phyloP scores from a whole-genome alignment of 2,797 vertebrate species.

The Megaceryle alcyon region DNA sequence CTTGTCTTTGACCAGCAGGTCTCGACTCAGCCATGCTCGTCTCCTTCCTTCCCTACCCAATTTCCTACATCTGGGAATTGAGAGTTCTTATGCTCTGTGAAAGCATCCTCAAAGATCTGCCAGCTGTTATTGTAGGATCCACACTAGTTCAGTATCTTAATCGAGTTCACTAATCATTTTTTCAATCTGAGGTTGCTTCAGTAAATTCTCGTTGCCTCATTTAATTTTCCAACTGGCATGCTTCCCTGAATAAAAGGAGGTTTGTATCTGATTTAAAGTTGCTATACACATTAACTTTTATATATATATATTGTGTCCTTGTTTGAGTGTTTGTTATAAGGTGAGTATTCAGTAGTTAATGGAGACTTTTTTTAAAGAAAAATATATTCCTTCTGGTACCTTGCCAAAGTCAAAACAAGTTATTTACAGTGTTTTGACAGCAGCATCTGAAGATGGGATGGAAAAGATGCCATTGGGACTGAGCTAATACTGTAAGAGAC shows the following conservation, averaged over 20 bases:
- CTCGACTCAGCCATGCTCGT: too few species aligned
- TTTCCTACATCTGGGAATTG: too few species aligned
- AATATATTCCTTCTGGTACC: background rate
- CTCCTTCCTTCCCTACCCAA: too few species aligned
- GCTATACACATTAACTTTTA: fast-evolving
- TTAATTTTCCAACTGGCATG: background rate
- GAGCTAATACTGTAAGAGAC: constrained; percentile 55
- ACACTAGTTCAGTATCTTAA: background rate
- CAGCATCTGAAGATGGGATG: background rate
- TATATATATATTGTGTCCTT: fast-evolving
- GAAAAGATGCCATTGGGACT: constrained; percentile 61
- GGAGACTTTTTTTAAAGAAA: background rate
- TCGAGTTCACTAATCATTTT: background rate
- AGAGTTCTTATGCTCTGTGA: too few species aligned
- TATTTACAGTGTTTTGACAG: constrained; percentile 72
- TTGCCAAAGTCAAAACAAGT: constrained; percentile 42
- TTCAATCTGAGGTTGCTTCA: background rate
- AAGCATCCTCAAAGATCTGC: too few species aligned
- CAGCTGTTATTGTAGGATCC: background rate
- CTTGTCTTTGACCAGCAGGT: too few species aligned
- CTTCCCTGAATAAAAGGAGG: background rate
- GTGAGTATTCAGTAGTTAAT: background rate
- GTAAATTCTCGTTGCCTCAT: background rate
- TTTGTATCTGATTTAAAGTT: background rate
- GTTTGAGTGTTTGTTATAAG: background rate